Percentiles rank a stretch among this genome's conserved stretches.
phyloP scores from a whole-genome alignment of 1,140 invertebrate species.

The Eueides isabella region DNA sequence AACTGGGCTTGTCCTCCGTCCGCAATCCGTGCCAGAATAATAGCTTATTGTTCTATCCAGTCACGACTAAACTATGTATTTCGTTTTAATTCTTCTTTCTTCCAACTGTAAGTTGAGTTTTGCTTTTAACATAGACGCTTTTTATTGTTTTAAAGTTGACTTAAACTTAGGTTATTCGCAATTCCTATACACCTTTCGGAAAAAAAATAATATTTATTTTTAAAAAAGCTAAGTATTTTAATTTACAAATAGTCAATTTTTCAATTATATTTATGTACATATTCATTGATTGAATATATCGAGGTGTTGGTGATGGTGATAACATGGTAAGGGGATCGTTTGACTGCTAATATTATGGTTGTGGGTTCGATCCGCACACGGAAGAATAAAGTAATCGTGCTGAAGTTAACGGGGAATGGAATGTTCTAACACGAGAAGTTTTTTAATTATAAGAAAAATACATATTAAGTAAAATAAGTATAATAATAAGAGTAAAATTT shows the following conservation, averaged over 20 bases:
- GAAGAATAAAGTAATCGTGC: too few relatives aligned
- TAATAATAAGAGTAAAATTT: too few relatives aligned
- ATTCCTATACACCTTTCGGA: not conserved
- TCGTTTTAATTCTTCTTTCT: slow-evolving; percentile 2
- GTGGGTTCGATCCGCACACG: too few relatives aligned
- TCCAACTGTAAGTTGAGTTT: slow-evolving; percentile 12
- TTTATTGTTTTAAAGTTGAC: slow-evolving; percentile 27
- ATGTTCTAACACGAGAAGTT: too few relatives aligned
- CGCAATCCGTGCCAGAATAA: slow-evolving; percentile 46
- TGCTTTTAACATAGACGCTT: not conserved
- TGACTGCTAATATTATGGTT: too few relatives aligned
- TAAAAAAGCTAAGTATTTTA: not conserved
- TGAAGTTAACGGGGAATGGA: too few relatives aligned
- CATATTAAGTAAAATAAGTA: too few relatives aligned
- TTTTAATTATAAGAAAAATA: too few relatives aligned
- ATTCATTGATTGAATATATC: too few relatives aligned
- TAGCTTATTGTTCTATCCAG: slow-evolving; percentile 46
- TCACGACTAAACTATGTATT: slow-evolving; percentile 23
- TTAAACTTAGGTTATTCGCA: slow-evolving; percentile 11
- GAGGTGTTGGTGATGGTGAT: too few relatives aligned
- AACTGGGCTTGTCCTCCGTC: slow-evolving; percentile 44
- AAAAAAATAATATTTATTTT: not conserved
- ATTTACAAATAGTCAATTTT: not conserved
- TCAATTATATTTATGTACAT: too few relatives aligned
- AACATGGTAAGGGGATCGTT: too few relatives aligned